Conservation (phyloP, 2,113 vertebrate genomes). For the Semnopithecus entellus region DNA sequence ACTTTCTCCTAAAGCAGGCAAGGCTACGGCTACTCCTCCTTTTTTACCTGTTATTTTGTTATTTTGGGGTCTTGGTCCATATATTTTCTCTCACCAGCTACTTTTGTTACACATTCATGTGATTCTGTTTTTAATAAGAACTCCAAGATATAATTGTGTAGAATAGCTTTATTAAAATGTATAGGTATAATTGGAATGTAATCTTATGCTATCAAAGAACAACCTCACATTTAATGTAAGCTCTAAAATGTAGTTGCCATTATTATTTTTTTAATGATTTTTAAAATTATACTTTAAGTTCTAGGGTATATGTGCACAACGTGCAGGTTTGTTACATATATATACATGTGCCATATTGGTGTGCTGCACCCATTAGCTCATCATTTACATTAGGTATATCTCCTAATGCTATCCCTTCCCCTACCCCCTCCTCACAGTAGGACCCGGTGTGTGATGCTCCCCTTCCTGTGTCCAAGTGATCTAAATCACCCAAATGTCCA, state of each 20-base stretch:
- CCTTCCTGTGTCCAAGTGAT: too few relatives aligned
- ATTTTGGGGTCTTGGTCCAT: neutral
- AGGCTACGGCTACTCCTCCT: neutral
- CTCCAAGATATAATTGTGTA: neutral
- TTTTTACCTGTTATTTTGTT: neutral
- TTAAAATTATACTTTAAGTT: too few relatives aligned
- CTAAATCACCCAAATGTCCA: too few relatives aligned
- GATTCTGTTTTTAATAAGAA: neutral
- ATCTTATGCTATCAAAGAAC: neutral
- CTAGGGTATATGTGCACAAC: too few relatives aligned
- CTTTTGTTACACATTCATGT: neutral
- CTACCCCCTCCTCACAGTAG: too few relatives aligned
- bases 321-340: too few relatives aligned
- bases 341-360: too few relatives aligned
- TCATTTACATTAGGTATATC: too few relatives aligned
- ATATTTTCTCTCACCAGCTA: neutral
- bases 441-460: too few relatives aligned
- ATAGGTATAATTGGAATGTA: neutral
- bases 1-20: neutral
- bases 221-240: neutral
- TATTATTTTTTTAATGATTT: neutral
- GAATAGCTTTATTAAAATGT: neutral
- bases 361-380: too few relatives aligned
- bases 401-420: too few relatives aligned
- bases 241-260: neutral